Evolutionary conservation across 2,797 vertebrate species (phyloP).

Genomic region (Pterois miles): DNA sequence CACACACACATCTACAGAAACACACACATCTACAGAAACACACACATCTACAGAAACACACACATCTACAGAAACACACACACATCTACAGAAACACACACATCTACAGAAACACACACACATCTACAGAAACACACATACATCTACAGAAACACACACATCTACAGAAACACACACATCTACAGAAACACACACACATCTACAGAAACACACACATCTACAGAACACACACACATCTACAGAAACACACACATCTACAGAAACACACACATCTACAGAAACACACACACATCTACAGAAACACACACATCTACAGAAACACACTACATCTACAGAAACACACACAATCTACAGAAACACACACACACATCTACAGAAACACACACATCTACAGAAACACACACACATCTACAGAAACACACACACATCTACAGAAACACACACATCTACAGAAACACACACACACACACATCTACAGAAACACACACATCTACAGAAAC

Average conservation of each 20-base stretch:
- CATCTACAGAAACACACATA: constrained; percentile 23
- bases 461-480: constrained; percentile 37
- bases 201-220: constrained; percentile 30
- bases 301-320: constrained; percentile 28
- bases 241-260: constrained; percentile 28
- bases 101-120: constrained; percentile 27
- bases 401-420: constrained; percentile 27
- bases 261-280: constrained; percentile 28
- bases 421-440: constrained; percentile 32
- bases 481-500: constrained; percentile 28
- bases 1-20: constrained; percentile 27
- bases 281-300: constrained; percentile 27
- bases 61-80: constrained; percentile 27
- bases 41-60: constrained; percentile 28
- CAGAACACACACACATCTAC: constrained; percentile 26
- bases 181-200: constrained; percentile 27
- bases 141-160: too few species aligned
- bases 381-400: constrained; percentile 27
- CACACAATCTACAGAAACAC: not conserved
- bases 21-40: constrained; percentile 32
- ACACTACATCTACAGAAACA: too few species aligned
- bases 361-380: constrained; percentile 32
- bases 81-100: constrained; percentile 35
- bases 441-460: constrained; percentile 27
- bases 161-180: constrained; percentile 34